A percentile compares a stretch with the other conserved stretches of the same genome.
phyloP scores from a whole-genome alignment of 1,140 invertebrate species.

The Pogonus chalceus region DNA sequence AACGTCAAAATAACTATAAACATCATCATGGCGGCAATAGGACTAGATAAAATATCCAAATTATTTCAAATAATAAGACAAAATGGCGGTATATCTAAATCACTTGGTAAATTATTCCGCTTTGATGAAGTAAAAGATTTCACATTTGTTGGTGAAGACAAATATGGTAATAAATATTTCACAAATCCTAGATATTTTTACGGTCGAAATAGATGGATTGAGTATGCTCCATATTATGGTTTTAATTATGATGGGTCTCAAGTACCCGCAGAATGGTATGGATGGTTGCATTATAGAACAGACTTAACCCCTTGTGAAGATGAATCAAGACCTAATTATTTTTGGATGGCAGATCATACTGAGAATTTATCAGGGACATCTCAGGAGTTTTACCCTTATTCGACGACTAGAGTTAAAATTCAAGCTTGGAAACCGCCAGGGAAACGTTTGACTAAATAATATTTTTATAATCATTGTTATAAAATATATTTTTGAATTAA shows the following conservation, averaged over 20 bases:
- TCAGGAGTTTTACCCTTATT: constrained; percentile 49
- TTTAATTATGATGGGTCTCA: constrained; percentile 71
- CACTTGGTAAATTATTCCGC: constrained; percentile 57
- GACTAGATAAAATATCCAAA: constrained; percentile 60
- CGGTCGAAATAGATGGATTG: constrained; percentile 70
- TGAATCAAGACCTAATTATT: constrained; percentile 36
- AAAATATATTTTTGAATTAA: too few relatives aligned
- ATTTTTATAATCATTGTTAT: too few relatives aligned
- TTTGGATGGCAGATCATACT: constrained; percentile 55
- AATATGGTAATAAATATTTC: not conserved
- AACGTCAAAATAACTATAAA: too few relatives aligned
- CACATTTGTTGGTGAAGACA: not conserved
- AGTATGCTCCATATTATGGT: constrained; percentile 47
- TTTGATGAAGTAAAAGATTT: not conserved
- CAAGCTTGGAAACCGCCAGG: constrained; percentile 47
- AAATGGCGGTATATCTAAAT: constrained; percentile 65
- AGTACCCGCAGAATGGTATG: constrained; percentile 82
- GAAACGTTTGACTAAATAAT: too few relatives aligned
- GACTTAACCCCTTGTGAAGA: constrained; percentile 44
- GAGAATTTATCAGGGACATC: constrained; percentile 53
- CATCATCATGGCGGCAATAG: too few relatives aligned
- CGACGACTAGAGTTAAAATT: constrained; percentile 48
- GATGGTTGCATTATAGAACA: constrained; percentile 68
- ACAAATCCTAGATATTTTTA: constrained; percentile 15
- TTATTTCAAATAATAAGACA: constrained; percentile 58